Percentiles rank a stretch among this genome's conserved stretches.
phyloP scores from a whole-genome alignment of 2,797 vertebrate species.

The Ispidina lecontei region DNA sequence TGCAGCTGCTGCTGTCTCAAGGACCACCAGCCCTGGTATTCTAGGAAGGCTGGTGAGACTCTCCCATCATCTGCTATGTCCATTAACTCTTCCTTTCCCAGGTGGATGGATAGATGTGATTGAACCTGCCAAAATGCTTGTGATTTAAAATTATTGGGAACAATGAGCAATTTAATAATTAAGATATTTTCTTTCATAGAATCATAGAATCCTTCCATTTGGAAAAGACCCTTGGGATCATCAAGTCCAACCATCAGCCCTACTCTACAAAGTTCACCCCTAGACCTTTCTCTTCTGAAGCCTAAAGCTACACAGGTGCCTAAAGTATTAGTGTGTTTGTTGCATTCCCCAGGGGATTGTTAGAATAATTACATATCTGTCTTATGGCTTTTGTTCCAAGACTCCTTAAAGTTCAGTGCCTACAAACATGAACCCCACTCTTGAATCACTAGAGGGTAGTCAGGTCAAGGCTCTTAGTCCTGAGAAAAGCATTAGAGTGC shows the following conservation, averaged over 20 bases:
- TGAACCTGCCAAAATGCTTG: not conserved
- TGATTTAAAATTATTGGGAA: not conserved
- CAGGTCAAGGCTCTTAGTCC: not conserved
- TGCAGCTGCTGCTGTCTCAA: conserved; percentile 49
- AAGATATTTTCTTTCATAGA: not conserved
- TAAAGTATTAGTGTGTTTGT: not conserved
- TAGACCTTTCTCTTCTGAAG: not conserved
- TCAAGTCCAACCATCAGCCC: no score
- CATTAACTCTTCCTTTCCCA: conserved; percentile 45
- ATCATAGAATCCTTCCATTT: no score
- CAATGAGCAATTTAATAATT: not conserved
- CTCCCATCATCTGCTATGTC: conserved; percentile 8
- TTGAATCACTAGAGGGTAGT: not conserved
- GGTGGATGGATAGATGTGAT: not conserved
- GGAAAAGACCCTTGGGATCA: no score
- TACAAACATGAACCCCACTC: not conserved
- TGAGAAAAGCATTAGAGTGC: not conserved
- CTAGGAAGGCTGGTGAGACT: not conserved
- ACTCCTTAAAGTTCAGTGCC: not conserved
- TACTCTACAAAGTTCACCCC: no score
- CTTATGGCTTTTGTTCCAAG: not conserved
- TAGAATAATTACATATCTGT: not conserved
- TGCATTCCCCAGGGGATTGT: not conserved
- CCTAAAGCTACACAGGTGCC: not conserved
- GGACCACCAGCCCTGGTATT: not conserved